Percentiles rank a stretch among this genome's conserved stretches.
These are phyloP conservation scores for Chloroceryle inda DNA, from an alignment of 2,797 vertebrate species.

Conservation along the genomic window DNA sequence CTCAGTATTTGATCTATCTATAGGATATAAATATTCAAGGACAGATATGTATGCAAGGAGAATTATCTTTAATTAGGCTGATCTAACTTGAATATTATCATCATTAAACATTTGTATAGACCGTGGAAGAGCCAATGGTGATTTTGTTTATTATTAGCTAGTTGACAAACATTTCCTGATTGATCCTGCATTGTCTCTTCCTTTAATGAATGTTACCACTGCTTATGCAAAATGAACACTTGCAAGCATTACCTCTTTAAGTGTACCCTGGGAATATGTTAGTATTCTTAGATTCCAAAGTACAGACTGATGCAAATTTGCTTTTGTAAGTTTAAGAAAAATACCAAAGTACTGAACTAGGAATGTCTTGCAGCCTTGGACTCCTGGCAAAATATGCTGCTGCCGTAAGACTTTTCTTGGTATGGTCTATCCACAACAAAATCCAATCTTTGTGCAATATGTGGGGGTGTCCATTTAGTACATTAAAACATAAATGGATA, in stretches of 20 bases:
- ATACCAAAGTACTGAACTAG: not conserved
- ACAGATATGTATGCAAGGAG: not conserved
- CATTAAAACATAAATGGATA: not conserved
- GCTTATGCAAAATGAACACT: not conserved
- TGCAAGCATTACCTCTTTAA: not conserved
- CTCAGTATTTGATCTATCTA: not conserved
- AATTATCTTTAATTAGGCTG: not conserved
- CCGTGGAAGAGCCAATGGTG: not conserved
- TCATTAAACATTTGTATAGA: not conserved
- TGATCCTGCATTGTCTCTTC: not conserved
- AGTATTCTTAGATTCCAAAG: not conserved
- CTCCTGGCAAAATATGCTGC: not conserved
- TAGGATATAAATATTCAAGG: not conserved
- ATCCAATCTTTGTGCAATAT: not conserved
- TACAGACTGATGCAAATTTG: not conserved
- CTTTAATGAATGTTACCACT: not conserved
- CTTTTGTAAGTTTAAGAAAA: not conserved
- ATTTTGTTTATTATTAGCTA: not conserved
- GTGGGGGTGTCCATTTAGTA: fast-evolving
- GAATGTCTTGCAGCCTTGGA: not conserved
- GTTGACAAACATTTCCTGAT: not conserved
- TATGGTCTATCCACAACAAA: not conserved
- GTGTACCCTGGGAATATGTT: not conserved
- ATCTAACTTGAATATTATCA: not conserved
- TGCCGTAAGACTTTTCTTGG: not conserved